A percentile compares a stretch with the other conserved stretches of the same genome.
Conservation (phyloP, 1,140 invertebrate genomes). For the Rhizoglyphus robini region DNA sequence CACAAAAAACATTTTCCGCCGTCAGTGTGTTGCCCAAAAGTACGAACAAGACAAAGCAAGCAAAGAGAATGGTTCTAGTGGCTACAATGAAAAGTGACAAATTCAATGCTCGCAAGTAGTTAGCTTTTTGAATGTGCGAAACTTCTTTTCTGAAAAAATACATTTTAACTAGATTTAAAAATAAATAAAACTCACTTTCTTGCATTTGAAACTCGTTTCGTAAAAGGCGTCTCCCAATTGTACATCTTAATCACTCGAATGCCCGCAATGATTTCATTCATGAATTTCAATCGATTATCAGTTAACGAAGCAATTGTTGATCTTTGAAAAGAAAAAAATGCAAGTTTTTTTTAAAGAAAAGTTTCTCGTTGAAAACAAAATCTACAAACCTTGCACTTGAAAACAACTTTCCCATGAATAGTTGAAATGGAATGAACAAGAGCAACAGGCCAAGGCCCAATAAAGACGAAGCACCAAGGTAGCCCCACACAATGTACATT, state of each 20-base stretch:
- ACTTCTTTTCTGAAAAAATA: slow-evolving; percentile 4
- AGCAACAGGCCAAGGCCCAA: slow-evolving; percentile 16
- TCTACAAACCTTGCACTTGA: slow-evolving; percentile 32
- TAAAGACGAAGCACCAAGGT: slow-evolving; percentile 19
- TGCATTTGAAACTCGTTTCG: slow-evolving; percentile 45
- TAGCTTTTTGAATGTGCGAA: no score
- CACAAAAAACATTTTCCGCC: slow-evolving; percentile 59
- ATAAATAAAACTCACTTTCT: slow-evolving; percentile 30
- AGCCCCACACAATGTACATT: no score
- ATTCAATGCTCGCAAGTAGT: no score
- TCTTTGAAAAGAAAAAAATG: no score
- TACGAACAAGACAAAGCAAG: slow-evolving; percentile 48
- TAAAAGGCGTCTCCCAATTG: slow-evolving; percentile 70
- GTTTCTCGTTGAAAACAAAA: no score
- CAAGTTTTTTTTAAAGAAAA: no score
- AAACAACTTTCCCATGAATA: slow-evolving; percentile 20
- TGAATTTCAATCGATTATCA: slow-evolving; percentile 65
- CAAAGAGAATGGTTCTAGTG: slow-evolving; percentile 55
- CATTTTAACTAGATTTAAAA: no score
- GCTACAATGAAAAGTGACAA: slow-evolving; percentile 21
- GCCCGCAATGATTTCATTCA: slow-evolving; percentile 77
- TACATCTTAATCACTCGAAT: no score
- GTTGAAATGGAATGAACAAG: slow-evolving; percentile 23
- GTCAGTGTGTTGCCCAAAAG: no score
- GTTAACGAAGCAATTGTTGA: slow-evolving; percentile 55